Base-by-base conservation (phyloP, 2,797 vertebrate genomes). In the Knipowitschia caucasica region DNA sequence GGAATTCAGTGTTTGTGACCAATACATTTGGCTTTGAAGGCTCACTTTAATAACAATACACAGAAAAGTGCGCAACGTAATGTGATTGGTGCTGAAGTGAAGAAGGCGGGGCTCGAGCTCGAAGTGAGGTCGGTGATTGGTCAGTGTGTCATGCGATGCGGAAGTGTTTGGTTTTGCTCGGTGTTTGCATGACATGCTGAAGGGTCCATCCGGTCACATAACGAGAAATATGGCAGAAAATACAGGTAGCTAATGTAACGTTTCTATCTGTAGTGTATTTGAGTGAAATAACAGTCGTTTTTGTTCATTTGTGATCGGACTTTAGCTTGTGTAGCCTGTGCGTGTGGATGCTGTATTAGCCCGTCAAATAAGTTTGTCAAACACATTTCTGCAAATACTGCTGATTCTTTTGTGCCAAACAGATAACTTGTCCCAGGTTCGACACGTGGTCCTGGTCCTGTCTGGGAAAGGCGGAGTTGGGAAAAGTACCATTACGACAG, bases 391-490 rank as follows among this genome's bases (percentile, higher is more conserved):
- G 3, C 18, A 7, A 15, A 9, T n/a, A 26, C 17, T 45, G 24
- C 27, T 7, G 2, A 15, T 45, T 6, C 4, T 10, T 23, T 20
- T n/a, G 2, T 6, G 6, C 20, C 15, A 53, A 56, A 86, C 59
- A 57, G 77, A 77, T 20, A 92, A 77, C 69, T 68, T 98, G 81
- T 62, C 87, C 0, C 87, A 89, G 3, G 91, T 98, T 25, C 75
- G 3, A 45, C 93, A 90, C 59, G 89, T 98, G 42, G 44, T 98
- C 39, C 63, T 99, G 57, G 88, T 99, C 9, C 89, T 99, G 53
- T 99, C 96, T 0, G 96, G 96, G 21, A 99, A 99, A 74, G 96
- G 96, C 0, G 96, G 96, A 0, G 96, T 99, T 0, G 96, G 96
- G 1, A 99, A 99, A 71, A 99, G 96, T 85, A 98, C 95, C 59